Evolutionary conservation across 2,888 invertebrate species (phyloP).

Genomic region (Parapristionchus giblindavisi): DNA sequence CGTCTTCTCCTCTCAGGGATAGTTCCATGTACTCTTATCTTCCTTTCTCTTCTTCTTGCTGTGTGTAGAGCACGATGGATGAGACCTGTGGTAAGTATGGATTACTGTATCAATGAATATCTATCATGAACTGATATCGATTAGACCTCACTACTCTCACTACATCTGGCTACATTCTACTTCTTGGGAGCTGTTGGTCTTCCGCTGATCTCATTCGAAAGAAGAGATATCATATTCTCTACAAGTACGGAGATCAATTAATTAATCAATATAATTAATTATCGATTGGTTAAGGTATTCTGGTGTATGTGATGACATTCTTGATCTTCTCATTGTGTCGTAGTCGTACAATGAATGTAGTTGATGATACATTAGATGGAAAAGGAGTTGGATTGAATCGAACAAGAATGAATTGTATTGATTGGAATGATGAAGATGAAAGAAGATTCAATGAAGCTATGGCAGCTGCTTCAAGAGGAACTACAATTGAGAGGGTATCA

Average conservation of each 20-base stretch:
- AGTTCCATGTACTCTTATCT: conserved; percentile 12
- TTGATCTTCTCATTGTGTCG: conserved; percentile 15
- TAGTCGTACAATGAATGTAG: neutral
- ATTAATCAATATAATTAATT: neutral
- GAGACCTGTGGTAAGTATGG: conserved; percentile 28
- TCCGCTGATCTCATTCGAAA: conserved; percentile 18
- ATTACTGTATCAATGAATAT: conserved; percentile 7
- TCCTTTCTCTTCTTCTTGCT: conserved; percentile 31
- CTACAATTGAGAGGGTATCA: conserved; percentile 26
- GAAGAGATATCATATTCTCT: conserved; percentile 1
- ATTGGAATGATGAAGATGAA: conserved; percentile 37
- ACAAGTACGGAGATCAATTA: neutral
- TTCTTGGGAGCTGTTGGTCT: conserved; percentile 1
- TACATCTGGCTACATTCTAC: conserved; percentile 25
- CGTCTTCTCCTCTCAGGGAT: conserved; percentile 9
- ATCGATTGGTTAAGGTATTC: neutral
- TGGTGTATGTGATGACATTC: conserved; percentile 1
- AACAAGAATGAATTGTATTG: too few species aligned
- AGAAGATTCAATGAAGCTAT: conserved; percentile 33
- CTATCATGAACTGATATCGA: conserved; percentile 1
- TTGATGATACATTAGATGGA: conserved; percentile 18
- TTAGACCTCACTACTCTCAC: conserved; percentile 25
- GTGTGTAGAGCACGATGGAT: conserved; percentile 26
- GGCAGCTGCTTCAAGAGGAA: neutral
- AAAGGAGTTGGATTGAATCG: too few species aligned